These are phyloP conservation scores for Aurelia coerulea DNA, from an alignment of 30 jellyfish, hydroid and myxozoan genomes.

Conservation along the genomic window DNA sequence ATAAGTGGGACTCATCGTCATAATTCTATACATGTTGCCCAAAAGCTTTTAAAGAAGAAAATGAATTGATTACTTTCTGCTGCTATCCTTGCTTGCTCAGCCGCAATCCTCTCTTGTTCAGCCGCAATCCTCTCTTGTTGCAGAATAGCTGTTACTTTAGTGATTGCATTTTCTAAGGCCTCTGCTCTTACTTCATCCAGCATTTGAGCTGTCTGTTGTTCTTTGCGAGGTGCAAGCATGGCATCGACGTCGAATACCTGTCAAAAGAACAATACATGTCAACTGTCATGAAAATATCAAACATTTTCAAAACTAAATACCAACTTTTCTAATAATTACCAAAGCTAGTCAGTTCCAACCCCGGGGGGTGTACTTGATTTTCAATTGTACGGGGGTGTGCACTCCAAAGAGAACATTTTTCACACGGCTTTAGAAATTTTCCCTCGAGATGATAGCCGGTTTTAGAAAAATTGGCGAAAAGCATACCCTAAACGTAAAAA, in stretches of 20 bases:
- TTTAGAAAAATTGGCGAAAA: too few relatives aligned
- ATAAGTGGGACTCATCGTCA: too few relatives aligned
- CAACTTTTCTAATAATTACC: too few relatives aligned
- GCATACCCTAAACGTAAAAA: too few relatives aligned
- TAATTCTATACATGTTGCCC: too few relatives aligned
- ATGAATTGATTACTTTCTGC: conserved; percentile 30
- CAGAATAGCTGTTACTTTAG: conserved; percentile 56
- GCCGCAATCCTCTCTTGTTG: conserved; percentile 74
- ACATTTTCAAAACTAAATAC: neutral
- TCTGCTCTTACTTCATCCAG: conserved; percentile 53
- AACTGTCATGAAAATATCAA: neutral
- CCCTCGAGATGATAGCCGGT: too few relatives aligned
- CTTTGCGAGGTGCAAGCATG: conserved; percentile 54
- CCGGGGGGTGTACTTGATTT: too few relatives aligned
- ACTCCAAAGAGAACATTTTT: too few relatives aligned
- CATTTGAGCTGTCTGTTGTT: conserved; percentile 45
- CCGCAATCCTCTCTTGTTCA: conserved; percentile 62
- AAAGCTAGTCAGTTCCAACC: too few relatives aligned
- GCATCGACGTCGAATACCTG: conserved; percentile 78
- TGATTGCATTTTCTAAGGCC: conserved; percentile 65
- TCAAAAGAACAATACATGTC: neutral
- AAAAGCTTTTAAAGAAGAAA: neutral
- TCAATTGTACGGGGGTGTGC: too few relatives aligned
- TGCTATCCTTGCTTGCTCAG: conserved; percentile 46
- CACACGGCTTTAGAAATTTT: too few relatives aligned